Conservation (phyloP, 2,888 invertebrate species). For the Schizotus pectinicornis region DNA sequence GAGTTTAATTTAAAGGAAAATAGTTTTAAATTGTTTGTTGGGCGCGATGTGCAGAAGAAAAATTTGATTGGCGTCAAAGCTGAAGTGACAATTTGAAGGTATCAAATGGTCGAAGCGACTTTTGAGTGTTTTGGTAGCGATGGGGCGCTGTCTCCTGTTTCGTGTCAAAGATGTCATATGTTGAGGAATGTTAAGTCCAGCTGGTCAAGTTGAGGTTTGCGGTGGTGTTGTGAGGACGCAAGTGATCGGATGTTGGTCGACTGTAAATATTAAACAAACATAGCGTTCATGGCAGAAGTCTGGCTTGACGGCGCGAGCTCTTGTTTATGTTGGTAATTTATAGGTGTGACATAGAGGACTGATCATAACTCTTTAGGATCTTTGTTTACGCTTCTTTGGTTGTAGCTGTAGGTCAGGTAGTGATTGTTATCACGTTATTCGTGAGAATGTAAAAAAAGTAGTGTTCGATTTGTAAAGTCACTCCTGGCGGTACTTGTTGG, state of each 20-base stretch:
- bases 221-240: slow-evolving; percentile 13
- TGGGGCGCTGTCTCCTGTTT: slow-evolving; percentile 11
- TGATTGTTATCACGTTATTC: slow-evolving; percentile 26
- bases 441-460: slow-evolving; percentile 11
- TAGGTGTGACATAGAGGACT: slow-evolving; percentile 41
- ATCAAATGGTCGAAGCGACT: too few relatives aligned
- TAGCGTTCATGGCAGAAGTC: slow-evolving; percentile 43
- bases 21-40: too few relatives aligned
- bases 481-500: slow-evolving; percentile 5
- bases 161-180: slow-evolving; percentile 19
- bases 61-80: too few relatives aligned
- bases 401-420: slow-evolving; percentile 13
- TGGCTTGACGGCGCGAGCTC: slow-evolving; percentile 44
- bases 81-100: too few relatives aligned
- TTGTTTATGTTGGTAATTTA: slow-evolving; percentile 43
- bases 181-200: slow-evolving; percentile 20
- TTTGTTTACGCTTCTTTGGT: slow-evolving; percentile 32
- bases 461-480: slow-evolving; percentile 3
- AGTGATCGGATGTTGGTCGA: slow-evolving; percentile 26
- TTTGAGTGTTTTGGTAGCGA: too few relatives aligned
- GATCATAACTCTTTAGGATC: slow-evolving; percentile 29
- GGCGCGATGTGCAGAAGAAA: too few relatives aligned
- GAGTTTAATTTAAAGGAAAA: too few relatives aligned
- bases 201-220: slow-evolving; percentile 12
- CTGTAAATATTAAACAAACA: slow-evolving; percentile 44